Percentiles rank a stretch among this genome's conserved stretches.
Evolutionary conservation across 2,888 invertebrate genomes (phyloP).

Genomic region (Odontomyia ornata): DNA sequence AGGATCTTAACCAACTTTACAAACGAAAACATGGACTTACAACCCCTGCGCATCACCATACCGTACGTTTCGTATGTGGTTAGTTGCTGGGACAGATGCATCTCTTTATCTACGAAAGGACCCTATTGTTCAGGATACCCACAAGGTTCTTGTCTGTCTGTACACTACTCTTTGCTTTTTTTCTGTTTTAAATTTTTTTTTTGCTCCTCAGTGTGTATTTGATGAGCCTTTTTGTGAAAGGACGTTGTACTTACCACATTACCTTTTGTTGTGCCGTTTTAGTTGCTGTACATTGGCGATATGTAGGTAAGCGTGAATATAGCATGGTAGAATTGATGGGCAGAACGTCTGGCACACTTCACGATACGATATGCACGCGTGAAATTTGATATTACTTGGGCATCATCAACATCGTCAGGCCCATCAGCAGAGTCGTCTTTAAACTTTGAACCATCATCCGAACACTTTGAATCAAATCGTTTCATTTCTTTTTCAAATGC

Average conservation of each 20-base stretch:
- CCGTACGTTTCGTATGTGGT: background rate
- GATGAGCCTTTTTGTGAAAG: constrained; percentile 41
- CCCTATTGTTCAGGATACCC: constrained; percentile 35
- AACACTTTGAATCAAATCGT: constrained; percentile 22
- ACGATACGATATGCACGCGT: constrained; percentile 40
- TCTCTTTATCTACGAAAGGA: constrained; percentile 38
- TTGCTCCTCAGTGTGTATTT: constrained; percentile 13
- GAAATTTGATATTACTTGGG: constrained; percentile 45
- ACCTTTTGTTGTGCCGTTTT: constrained; percentile 18
- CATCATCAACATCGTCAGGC: constrained; percentile 27
- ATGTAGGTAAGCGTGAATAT: constrained; percentile 8
- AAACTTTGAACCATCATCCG: constrained; percentile 15
- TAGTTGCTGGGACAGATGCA: constrained; percentile 37
- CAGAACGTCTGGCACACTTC: constrained; percentile 46
- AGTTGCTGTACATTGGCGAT: background rate
- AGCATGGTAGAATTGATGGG: constrained; percentile 33
- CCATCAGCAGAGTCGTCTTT: background rate
- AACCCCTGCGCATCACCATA: constrained; percentile 11
- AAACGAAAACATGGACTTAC: constrained; percentile 6
- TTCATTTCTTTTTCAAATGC: constrained; percentile 11
- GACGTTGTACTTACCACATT: constrained; percentile 36
- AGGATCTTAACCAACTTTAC: background rate
- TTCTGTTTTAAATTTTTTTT: background rate
- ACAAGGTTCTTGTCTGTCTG: constrained; percentile 43
- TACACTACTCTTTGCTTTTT: background rate